phyloP scores from a whole-genome alignment of 2,797 vertebrate genomes.

The Sebastes itinus region DNA sequence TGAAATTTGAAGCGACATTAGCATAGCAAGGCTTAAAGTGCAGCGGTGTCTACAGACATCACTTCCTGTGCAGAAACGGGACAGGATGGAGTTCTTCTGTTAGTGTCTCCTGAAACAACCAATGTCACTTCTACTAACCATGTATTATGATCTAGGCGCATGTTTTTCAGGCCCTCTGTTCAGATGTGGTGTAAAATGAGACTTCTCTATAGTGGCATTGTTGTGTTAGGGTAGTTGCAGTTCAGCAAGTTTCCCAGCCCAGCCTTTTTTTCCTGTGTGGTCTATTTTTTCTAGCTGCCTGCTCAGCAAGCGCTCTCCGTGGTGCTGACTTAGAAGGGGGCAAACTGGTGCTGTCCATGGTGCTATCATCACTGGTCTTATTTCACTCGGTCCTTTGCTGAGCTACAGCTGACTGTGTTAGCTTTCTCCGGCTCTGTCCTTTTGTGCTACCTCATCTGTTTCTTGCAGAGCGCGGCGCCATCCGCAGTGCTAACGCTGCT shows the following conservation, averaged over 20 bases:
- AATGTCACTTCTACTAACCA: constrained; percentile 17
- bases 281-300: constrained; percentile 38
- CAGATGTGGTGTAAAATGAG: neutral
- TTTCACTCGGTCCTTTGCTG: constrained; percentile 50
- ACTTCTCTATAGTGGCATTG: neutral
- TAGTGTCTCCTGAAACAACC: neutral
- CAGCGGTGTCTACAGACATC: constrained; percentile 47
- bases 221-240: neutral
- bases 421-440: constrained; percentile 27
- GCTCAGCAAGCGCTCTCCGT: constrained; percentile 58
- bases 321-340: constrained; percentile 64
- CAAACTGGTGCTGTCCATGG: constrained; percentile 56
- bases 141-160: neutral
- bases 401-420: constrained; percentile 58
- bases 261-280: constrained; percentile 13
- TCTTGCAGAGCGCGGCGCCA: constrained; percentile 12
- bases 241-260: neutral
- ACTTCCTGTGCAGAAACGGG: constrained; percentile 22
- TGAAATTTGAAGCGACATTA: constrained; percentile 51
- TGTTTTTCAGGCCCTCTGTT: neutral
- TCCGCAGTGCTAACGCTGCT: constrained; percentile 52
- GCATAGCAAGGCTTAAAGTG: constrained; percentile 40
- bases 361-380: constrained; percentile 50
- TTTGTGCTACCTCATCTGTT: constrained; percentile 66
- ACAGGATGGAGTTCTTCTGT: constrained; percentile 16